Evolutionary conservation across 2,797 vertebrate genomes (phyloP).

Genomic region (Halcyon smyrnensis): DNA sequence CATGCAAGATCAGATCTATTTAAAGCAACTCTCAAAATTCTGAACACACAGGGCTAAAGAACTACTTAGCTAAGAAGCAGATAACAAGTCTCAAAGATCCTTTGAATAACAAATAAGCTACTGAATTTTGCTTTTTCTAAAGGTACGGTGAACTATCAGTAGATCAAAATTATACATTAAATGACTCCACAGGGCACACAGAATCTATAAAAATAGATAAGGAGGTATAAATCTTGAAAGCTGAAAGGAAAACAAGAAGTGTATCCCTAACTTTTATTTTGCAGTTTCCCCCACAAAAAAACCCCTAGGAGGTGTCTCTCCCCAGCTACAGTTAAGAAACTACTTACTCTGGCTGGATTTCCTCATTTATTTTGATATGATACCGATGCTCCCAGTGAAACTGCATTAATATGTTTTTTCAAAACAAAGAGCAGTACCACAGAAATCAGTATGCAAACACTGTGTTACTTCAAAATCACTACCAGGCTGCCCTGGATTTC

Average conservation of each 20-base stretch:
- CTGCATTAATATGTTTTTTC: background rate
- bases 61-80: background rate
- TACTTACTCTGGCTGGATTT: background rate
- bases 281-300: background rate
- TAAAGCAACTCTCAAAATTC: slow-evolving; percentile 33
- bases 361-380: background rate
- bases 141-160: background rate
- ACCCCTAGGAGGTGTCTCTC: background rate
- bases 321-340: background rate
- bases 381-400: background rate
- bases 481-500: slow-evolving; percentile 15
- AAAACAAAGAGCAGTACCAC: background rate
- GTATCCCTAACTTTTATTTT: background rate
- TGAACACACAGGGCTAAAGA: background rate
- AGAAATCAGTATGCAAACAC: slow-evolving; percentile 15
- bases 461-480: background rate
- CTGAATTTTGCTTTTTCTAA: background rate
- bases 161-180: background rate
- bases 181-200: background rate
- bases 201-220: background rate
- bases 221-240: background rate
- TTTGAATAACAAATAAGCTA: background rate
- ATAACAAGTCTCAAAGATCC: background rate
- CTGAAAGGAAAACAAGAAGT: background rate
- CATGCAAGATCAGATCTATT: background rate